Conservation (phyloP, 2,888 invertebrate genomes). For the Polydesmus complanatus region DNA sequence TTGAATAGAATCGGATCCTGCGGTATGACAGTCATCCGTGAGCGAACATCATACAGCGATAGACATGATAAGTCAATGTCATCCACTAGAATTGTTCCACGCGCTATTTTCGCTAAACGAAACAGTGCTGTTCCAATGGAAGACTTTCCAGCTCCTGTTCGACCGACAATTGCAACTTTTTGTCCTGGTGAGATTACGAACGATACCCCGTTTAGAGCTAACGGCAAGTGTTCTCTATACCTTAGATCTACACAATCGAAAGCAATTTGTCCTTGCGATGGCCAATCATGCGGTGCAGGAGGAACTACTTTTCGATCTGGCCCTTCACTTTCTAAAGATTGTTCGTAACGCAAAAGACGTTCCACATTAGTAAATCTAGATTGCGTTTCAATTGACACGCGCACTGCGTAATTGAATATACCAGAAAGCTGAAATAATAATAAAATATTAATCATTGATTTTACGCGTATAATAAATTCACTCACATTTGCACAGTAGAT, state of each 20-base stretch:
- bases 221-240: conserved; percentile 36
- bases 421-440: conserved; percentile 4
- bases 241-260: conserved; percentile 39
- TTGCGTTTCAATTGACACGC: conserved; percentile 38
- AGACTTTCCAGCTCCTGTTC: conserved; percentile 12
- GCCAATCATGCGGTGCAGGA: conserved; percentile 37
- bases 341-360: conserved; percentile 30
- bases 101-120: conserved; percentile 38
- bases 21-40: conserved; percentile 41
- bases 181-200: conserved; percentile 42
- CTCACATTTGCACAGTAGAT: conserved; percentile 9
- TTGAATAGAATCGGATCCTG: conserved; percentile 49
- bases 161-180: conserved; percentile 30
- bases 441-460: neutral
- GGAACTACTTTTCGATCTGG: conserved; percentile 24
- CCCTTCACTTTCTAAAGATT: conserved; percentile 26
- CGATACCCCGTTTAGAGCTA: conserved; percentile 41
- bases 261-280: conserved; percentile 36
- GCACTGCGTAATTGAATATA: conserved; percentile 32
- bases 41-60: conserved; percentile 39
- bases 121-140: conserved; percentile 11
- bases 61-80: conserved; percentile 37
- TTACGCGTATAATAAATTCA: neutral
- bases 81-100: conserved; percentile 41
- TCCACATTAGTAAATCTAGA: conserved; percentile 39